Base-by-base conservation (phyloP, 2,888 invertebrate genomes). In the Chloromyia formosa region DNA sequence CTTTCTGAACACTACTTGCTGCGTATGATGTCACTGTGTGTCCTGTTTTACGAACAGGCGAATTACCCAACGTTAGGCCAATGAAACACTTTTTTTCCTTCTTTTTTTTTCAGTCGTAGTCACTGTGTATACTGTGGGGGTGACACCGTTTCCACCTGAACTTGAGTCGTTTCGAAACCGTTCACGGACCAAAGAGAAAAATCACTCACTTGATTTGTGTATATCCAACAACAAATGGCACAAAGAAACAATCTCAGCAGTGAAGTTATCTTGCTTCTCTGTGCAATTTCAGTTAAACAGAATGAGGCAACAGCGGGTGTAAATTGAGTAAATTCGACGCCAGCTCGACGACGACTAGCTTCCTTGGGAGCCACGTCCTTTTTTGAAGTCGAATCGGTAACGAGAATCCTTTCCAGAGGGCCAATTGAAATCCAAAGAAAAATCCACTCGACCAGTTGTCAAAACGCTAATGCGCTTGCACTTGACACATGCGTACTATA, bases 401-500 rank as follows among this genome's bases (percentile, higher is more conserved):
- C 12, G 16, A 20, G 40, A 45, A 73, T 61, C 73, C 61, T 73
- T 60, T 49, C 61, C 16, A 66, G 56, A 14, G 27, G 27, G 27
- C 56, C 18, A 69, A 18, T 53, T 20, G 58, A 56, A 71, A 71
- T 58, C 42, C 56, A 58, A 71, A 69, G 68, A 53, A 23, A 69
- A 23, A 18, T 69, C 7, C 16, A n/a, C 18, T 40, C 72, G 68
- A 61, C n/a, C 5, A 40, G 54, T 74, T 77, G 77, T 74, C 77
- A 77, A 75, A 77, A 35, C 18, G 1, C 22, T 49, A 77, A 61
- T 77, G 74, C 75, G 77, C 75, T 22, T 75, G 75, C 62, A 74
- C 75, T 35, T 71, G 60, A 45, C 35, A 74, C 77, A 77, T 77
- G 77, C 77, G 77, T 75, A 66, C 16, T 73, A 23, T 73, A 73